Evolutionary conservation across 2,797 vertebrate species (phyloP).

Genomic region (Urosaurus nigricauda): DNA sequence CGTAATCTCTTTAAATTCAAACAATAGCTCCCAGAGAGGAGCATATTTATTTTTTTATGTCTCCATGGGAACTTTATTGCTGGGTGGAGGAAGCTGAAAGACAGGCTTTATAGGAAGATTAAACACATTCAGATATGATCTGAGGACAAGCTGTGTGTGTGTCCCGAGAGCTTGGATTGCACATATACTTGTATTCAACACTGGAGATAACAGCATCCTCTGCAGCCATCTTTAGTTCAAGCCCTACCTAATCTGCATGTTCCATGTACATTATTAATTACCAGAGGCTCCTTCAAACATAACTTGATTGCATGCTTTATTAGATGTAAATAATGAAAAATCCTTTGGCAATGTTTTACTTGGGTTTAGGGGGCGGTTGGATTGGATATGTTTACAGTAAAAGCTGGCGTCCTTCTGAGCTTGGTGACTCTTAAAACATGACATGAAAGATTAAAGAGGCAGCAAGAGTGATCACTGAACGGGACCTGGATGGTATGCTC

Average conservation of each 20-base stretch:
- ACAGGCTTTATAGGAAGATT: slow-evolving; percentile 15
- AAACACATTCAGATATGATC: slow-evolving; percentile 29
- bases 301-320: background rate
- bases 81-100: slow-evolving; percentile 32
- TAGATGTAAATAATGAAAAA: background rate
- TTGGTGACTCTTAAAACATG: background rate
- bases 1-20: slow-evolving; percentile 35
- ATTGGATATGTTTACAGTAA: background rate
- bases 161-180: background rate
- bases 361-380: background rate
- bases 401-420: background rate
- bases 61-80: slow-evolving; percentile 30
- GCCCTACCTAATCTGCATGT: background rate
- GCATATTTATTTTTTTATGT: slow-evolving; percentile 43
- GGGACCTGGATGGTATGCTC: background rate
- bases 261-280: slow-evolving; percentile 7
- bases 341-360: background rate
- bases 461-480: background rate
- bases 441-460: background rate
- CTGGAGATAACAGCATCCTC: background rate
- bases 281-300: background rate
- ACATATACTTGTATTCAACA: background rate
- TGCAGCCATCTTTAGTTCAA: background rate
- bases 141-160: slow-evolving; percentile 14
- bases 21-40: slow-evolving; percentile 36